Conservation (phyloP, 2,113 vertebrate genomes). For the Lipophrys pholis region DNA sequence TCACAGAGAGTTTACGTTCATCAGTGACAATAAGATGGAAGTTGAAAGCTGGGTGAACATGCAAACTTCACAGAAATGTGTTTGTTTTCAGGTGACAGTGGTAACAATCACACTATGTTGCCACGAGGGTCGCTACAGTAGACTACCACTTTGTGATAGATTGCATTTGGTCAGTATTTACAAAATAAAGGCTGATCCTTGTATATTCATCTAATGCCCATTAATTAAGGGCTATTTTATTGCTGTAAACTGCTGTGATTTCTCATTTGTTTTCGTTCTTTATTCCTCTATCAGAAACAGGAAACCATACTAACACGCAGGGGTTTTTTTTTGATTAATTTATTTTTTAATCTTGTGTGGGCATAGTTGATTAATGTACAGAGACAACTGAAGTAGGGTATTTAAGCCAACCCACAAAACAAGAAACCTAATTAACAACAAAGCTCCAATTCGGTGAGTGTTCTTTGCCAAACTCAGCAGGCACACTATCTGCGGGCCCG, state of each 20-base stretch:
- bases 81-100: no score
- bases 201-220: neutral
- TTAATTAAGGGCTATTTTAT: neutral
- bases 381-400: slow-evolving; percentile 5
- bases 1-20: no score
- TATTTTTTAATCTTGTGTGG: neutral
- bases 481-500: slow-evolving; percentile 6
- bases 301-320: neutral
- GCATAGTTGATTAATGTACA: slow-evolving; percentile 33
- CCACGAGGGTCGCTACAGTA: neutral
- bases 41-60: no score
- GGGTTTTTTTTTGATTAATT: no score
- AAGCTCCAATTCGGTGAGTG: slow-evolving; percentile 24
- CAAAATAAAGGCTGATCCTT: neutral
- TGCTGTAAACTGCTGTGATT: no score
- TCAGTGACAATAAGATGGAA: no score
- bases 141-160: neutral
- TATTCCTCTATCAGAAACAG: neutral
- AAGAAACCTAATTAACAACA: slow-evolving; percentile 46
- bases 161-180: neutral
- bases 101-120: no score
- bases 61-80: no score
- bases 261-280: neutral
- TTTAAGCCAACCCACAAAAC: slow-evolving; percentile 31
- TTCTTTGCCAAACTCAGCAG: slow-evolving; percentile 29